These are phyloP conservation scores for Psammodynastes pulverulentus DNA, from an alignment of 2,113 vertebrate genomes.

Conservation along the genomic window DNA sequence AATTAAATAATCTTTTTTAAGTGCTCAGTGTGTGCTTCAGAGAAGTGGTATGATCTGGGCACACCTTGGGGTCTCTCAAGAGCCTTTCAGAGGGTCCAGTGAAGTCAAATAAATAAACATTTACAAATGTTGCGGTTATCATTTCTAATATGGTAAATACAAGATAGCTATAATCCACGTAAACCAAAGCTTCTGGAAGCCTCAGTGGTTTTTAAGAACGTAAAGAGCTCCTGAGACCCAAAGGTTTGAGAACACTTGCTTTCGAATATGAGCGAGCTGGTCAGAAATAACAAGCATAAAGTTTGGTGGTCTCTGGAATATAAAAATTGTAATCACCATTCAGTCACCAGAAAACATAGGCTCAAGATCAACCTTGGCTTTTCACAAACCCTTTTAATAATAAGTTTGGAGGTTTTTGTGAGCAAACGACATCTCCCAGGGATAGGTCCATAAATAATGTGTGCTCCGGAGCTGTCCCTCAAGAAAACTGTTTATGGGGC, in stretches of 20 bases:
- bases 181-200: background rate
- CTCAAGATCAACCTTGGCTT: background rate
- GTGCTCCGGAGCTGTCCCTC: background rate
- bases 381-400: background rate
- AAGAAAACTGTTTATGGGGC: background rate
- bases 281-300: background rate
- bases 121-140: background rate
- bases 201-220: background rate
- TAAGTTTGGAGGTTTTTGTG: background rate
- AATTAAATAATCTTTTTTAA: too few species aligned
- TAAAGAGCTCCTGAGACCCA: background rate
- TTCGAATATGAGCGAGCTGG: background rate
- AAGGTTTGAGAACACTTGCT: background rate
- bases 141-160: background rate
- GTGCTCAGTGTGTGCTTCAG: background rate
- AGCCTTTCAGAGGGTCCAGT: background rate
- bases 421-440: background rate
- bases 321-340: background rate
- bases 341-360: background rate
- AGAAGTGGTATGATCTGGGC: background rate
- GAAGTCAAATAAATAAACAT: background rate
- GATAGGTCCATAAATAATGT: background rate
- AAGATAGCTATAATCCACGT: background rate
- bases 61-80: background rate
- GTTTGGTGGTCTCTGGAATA: background rate